Evolutionary conservation across 2,797 vertebrate genomes (phyloP).

Genomic region (Gobio occitaniae): DNA sequence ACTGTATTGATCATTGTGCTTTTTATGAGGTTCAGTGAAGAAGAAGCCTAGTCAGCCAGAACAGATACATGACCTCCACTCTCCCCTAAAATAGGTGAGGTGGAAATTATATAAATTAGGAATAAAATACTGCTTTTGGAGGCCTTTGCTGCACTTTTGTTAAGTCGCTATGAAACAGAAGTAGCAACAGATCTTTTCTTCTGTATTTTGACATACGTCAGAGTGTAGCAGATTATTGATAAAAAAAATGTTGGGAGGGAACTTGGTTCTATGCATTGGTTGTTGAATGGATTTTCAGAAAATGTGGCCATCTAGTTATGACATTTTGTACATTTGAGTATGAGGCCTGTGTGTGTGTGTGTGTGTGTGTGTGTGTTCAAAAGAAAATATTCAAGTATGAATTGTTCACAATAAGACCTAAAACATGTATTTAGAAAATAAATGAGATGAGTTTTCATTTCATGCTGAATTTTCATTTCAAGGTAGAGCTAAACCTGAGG

Average conservation of each 20-base stretch:
- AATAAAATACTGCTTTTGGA: neutral
- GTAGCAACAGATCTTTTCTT: neutral
- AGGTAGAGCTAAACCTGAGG: neutral
- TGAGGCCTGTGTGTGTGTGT: neutral
- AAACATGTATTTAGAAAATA: neutral
- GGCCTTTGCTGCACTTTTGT: neutral
- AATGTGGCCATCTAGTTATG: neutral
- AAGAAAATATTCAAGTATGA: neutral
- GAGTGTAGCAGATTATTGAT: neutral
- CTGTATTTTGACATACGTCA: neutral
- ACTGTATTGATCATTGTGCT: conserved; percentile 56
- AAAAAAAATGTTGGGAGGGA: neutral
- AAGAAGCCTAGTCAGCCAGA: conserved; percentile 53
- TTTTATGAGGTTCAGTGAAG: conserved; percentile 53
- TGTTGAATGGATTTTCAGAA: neutral
- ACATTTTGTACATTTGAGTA: neutral
- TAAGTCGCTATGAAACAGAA: neutral
- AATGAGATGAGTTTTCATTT: neutral
- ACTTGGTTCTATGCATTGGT: neutral
- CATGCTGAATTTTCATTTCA: neutral
- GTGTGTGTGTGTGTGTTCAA: neutral
- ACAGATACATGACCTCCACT: conserved; percentile 45
- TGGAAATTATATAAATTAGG: neutral
- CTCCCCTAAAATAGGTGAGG: conserved; percentile 2
- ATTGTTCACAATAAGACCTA: neutral